Evolutionary conservation across 2,113 vertebrate genomes (phyloP), one percentile per base, ranked within the genome.

Genomic region (Cercocebus atys): DNA sequence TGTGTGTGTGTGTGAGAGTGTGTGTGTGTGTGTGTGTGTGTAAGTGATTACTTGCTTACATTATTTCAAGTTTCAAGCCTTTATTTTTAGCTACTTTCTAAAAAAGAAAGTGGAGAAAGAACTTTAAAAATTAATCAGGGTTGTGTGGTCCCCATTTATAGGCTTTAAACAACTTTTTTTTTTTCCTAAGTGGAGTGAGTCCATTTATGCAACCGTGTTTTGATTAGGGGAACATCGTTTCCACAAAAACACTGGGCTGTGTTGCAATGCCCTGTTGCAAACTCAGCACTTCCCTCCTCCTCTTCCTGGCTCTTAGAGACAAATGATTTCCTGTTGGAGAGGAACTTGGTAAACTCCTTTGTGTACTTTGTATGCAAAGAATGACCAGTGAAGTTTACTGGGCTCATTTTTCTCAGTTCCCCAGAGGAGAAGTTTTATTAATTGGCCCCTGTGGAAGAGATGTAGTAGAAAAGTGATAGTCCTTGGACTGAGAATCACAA

Each of bases 31-130:
- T 79, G 91, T 55, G 91, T 20, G 38, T 88, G 90, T 61, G 76
- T 5, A 73, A 57, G 78, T 57, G 79, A 52, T 90, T 93, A 68
- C 78, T 97, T 94, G 85, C 88, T 97, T 93, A 84, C 55, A 73
- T 88, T 95, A 97, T 97, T 98, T 96, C 91, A 96, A 79, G n/a
- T 90, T 97, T 96, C 93, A 55, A 97, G 94, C 83, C 84, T 96
- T 97, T 98, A 96, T 96, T 97, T 97, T 98, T 98, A 97, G 97
- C 82, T 70, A 52, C 83, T 83, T 94, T 97, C 95, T 93, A 82
- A 95, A 95, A 96, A 93, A 78, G 94, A 97, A 86, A 97, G 93
- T 43, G 40, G 78, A 92, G 66, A 95, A 86, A 94, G 89, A 98
- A 90, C 81, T 83, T 95, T 68, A 81, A 70, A 96, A 83, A 78